Evolutionary conservation across 2,888 invertebrate species (phyloP), one percentile per base, ranked within the genome.

Genomic region (Philaethria dido): DNA sequence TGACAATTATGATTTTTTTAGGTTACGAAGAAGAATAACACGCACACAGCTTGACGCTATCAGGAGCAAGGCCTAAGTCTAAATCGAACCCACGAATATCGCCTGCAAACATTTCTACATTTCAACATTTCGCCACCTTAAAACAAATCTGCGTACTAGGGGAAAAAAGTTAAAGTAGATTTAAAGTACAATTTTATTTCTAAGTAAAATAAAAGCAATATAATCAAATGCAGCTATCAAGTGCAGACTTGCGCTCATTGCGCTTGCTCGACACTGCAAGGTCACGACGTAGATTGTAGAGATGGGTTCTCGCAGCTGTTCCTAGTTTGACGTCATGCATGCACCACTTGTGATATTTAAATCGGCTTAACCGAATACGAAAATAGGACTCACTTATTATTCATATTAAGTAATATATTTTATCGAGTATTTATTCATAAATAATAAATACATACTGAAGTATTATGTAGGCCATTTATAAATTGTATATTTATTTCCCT

Each of bases 181-280:
- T 25, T 25, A 33, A 33, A 33, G 8, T 33, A 33, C 33, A 8
- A 8, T 8, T 33, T 33, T 16, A 29, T 14, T 60, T 25, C 9
- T 60, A 22, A 60, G 42, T 65, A 50, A 50, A 59, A 50, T 50
- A 9, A 42, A 44, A 29, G 18, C 13, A 59, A 59, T 64, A 33
- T 42, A 60, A 64, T 59, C 50, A 42, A 44, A 48, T 16, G 20
- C 42, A 64, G 42, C 50, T 29, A 29, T 64, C 33, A 13, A 60
- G 36, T 68, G 65, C 61, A 55, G 52, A 62, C 48, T 63, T 69
- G 69, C 69, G 44, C 54, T 66, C 57, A 69, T 62, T 66, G 62
- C 66, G 60, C 62, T 59, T 66, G 66, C 69, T 39, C 62, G 42
- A 33, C 25, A 63, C 62, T 16, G 47, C 66, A 67, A 69, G 66